Base-by-base conservation (phyloP, 2,888 invertebrate species). In the Cyrtodaria siliqua region DNA sequence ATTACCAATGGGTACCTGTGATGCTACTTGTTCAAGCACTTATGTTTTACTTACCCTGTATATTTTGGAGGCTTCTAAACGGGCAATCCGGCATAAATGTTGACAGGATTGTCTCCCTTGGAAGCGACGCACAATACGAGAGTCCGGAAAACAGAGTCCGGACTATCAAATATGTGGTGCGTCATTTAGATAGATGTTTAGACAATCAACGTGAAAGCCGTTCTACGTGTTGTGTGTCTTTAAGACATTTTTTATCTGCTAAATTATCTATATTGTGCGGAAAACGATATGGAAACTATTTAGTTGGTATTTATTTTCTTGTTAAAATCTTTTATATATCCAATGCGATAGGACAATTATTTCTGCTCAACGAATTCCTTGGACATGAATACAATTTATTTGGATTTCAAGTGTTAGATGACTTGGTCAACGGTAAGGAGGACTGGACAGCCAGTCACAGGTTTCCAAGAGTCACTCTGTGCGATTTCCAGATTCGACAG, bases 71-170 rank as follows among this genome's bases (percentile, higher is more conserved):
- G 55, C 83, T 93, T 20, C 89, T 94, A 82, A 93, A 93, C 78
- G 92, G 93, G 68, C 93, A 93, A 76, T 93, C 93, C 18, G 94
- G 94, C 64, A 94, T 94, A 77, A 94, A 94, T 86, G 92, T 94
- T 27, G 91, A 92, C 76, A 84, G 92, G 63, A 90, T 92, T 53
- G 92, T 92, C 24, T 88, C 90, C 44, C 86, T 92, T 4, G 91
- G 91, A 53, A 90, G 90, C 67, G 91, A 92, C 74, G 92, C 92
- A 0, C 88, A 92, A 87, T 94, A 94, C 84, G 92, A 93, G 56
- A 93, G 93, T 76, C 94, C 94, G 49, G 92, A 93, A 50, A 90
- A 91, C 38, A 87, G 94, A 14, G 90, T 92, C 59, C 91, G 93
- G 74, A 94, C 93, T 38, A 93, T 94, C 38, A 93, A 93, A 80